These are phyloP conservation scores for Nylanderia fulva DNA, from an alignment of 1,140 invertebrate species.

Conservation along the genomic window DNA sequence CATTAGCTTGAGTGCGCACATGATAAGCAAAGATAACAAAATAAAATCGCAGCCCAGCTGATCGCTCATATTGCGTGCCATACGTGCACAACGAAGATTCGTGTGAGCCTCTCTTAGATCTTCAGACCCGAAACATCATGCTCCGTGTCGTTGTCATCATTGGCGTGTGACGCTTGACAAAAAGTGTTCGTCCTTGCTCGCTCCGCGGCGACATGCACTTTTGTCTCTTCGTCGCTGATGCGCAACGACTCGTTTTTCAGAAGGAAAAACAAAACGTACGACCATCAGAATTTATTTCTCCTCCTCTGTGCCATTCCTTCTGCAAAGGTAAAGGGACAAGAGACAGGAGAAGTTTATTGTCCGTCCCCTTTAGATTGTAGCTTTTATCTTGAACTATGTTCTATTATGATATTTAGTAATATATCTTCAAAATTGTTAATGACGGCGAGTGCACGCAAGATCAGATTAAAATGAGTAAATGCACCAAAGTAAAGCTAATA, in stretches of 20 bases:
- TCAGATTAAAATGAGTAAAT: constrained; percentile 47
- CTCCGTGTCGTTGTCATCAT: neutral
- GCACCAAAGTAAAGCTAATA: neutral
- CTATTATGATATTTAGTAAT: constrained; percentile 42
- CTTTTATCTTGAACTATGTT: constrained; percentile 39
- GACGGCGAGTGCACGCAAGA: neutral
- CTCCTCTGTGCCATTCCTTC: neutral
- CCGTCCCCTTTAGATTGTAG: constrained; percentile 23
- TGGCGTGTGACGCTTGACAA: neutral
- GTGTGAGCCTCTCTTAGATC: neutral
- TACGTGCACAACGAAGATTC: neutral
- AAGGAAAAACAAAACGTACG: constrained; percentile 66
- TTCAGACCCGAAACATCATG: neutral
- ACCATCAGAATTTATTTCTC: constrained; percentile 54
- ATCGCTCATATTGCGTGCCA: neutral
- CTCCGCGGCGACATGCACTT: constrained; percentile 39
- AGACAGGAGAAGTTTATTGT: constrained; percentile 21
- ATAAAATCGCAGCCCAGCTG: neutral
- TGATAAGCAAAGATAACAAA: neutral
- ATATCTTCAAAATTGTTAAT: constrained; percentile 2
- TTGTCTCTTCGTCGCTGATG: constrained; percentile 62
- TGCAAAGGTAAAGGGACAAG: neutral
- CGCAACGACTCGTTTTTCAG: constrained; percentile 70
- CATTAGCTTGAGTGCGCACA: neutral
- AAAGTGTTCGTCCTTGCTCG: constrained; percentile 64